Conservation (phyloP, 2,113 vertebrate species). For the Microcebus griseorufus region DNA sequence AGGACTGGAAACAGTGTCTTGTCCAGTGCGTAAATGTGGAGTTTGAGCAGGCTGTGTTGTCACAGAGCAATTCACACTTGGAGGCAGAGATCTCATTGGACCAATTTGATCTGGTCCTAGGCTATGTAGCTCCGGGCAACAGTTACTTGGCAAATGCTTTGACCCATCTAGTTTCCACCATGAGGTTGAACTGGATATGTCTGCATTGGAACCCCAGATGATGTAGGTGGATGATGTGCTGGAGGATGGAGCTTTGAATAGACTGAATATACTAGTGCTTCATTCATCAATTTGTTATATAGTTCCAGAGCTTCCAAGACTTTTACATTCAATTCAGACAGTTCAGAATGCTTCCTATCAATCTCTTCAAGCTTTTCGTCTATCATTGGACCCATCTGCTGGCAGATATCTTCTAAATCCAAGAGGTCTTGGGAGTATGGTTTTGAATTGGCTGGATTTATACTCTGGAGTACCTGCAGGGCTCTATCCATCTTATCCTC, state of each 20-base stretch:
- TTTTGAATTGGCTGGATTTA: conserved; percentile 92
- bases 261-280: conserved; percentile 91
- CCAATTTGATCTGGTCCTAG: conserved; percentile 89
- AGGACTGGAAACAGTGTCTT: conserved; percentile 82
- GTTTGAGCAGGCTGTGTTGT: conserved; percentile 86
- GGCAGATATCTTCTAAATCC: conserved; percentile 94
- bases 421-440: conserved; percentile 92
- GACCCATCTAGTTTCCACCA: conserved; percentile 88
- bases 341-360: conserved; percentile 97
- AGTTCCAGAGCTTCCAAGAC: conserved; percentile 97
- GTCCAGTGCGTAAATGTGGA: conserved; percentile 89
- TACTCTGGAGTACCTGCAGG: conserved; percentile 92
- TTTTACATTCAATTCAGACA: conserved; percentile 96
- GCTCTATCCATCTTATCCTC: conserved; percentile 97
- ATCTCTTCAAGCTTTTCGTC: conserved; percentile 97
- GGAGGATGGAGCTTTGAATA: conserved; percentile 94
- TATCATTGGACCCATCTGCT: conserved; percentile 98
- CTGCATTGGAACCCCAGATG: conserved; percentile 89
- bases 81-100: conserved; percentile 89
- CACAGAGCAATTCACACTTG: conserved; percentile 86
- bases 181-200: conserved; percentile 89
- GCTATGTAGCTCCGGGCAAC: conserved; percentile 85
- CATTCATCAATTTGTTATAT: conserved; percentile 96
- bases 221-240: conserved; percentile 86
- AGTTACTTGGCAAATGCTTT: conserved; percentile 86